phyloP scores from a whole-genome alignment of 2,888 invertebrate species.

The Xylota sylvarum region DNA sequence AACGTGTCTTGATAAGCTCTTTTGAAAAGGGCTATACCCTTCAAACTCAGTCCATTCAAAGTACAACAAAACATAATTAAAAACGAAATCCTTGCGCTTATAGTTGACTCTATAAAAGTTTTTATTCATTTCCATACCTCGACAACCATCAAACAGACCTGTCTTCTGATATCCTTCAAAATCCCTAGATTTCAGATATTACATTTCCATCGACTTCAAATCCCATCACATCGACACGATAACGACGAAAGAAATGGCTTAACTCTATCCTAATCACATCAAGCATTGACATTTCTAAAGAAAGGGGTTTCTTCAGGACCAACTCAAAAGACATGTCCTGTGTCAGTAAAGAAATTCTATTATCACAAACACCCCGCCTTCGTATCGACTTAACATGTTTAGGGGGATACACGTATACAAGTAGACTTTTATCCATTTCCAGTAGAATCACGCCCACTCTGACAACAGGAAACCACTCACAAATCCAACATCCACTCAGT shows the following conservation, averaged over 20 bases:
- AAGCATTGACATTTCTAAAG: neutral
- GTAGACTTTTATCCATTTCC: slow-evolving; percentile 17
- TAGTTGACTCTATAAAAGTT: no score
- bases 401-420: neutral
- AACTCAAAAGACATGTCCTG: slow-evolving; percentile 28
- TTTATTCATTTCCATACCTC: neutral
- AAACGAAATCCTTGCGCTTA: no score
- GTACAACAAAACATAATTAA: no score
- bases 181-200: slow-evolving; percentile 5
- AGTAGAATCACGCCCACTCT: neutral
- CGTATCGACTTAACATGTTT: slow-evolving; percentile 19
- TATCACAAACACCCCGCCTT: neutral
- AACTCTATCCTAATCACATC: slow-evolving; percentile 20
- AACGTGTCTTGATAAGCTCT: no score
- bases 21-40: no score
- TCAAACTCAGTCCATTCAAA: no score
- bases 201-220: slow-evolving; percentile 5
- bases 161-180: neutral
- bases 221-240: neutral
- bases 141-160: no score
- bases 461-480: slow-evolving; percentile 14
- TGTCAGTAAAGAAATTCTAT: slow-evolving; percentile 14
- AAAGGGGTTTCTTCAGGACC: neutral
- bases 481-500: slow-evolving; percentile 3
- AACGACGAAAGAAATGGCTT: neutral